Conservation (phyloP, 2,797 vertebrate genomes). For the Rousettus madagascariensis region DNA sequence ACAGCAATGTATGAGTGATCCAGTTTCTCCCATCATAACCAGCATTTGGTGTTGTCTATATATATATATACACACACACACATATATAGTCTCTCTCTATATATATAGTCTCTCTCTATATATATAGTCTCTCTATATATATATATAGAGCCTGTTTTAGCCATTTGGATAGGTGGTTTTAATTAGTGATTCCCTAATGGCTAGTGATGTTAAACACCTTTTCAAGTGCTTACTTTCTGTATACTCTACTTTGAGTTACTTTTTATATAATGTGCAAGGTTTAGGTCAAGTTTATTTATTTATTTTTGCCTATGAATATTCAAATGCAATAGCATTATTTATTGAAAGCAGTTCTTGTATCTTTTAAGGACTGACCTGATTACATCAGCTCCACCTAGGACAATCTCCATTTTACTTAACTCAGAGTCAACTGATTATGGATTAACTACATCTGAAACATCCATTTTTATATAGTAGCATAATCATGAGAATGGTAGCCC, state of each 20-base stretch:
- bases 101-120: too few relatives aligned
- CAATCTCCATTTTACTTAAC: background rate
- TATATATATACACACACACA: too few relatives aligned
- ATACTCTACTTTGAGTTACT: slow-evolving; percentile 13
- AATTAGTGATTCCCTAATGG: slow-evolving; percentile 42
- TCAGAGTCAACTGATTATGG: background rate
- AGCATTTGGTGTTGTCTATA: background rate
- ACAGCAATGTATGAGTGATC: background rate
- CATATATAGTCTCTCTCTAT: too few relatives aligned
- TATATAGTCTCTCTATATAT: too few relatives aligned
- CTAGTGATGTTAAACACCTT: slow-evolving; percentile 34
- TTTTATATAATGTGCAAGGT: slow-evolving; percentile 3
- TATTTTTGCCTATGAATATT: background rate
- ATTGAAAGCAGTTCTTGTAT: slow-evolving; percentile 42
- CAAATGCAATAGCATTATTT: background rate
- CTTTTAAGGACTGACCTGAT: slow-evolving; percentile 30
- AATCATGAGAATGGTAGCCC: background rate
- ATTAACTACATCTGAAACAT: slow-evolving; percentile 34
- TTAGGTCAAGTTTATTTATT: background rate
- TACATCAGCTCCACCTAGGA: background rate
- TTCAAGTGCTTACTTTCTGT: slow-evolving; percentile 37
- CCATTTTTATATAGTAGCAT: background rate
- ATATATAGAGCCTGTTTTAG: background rate
- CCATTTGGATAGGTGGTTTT: slow-evolving; percentile 46
- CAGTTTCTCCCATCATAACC: slow-evolving; percentile 34